phyloP scores from a whole-genome alignment of 2,888 invertebrate species.

The Caradrina clavipalpis region DNA sequence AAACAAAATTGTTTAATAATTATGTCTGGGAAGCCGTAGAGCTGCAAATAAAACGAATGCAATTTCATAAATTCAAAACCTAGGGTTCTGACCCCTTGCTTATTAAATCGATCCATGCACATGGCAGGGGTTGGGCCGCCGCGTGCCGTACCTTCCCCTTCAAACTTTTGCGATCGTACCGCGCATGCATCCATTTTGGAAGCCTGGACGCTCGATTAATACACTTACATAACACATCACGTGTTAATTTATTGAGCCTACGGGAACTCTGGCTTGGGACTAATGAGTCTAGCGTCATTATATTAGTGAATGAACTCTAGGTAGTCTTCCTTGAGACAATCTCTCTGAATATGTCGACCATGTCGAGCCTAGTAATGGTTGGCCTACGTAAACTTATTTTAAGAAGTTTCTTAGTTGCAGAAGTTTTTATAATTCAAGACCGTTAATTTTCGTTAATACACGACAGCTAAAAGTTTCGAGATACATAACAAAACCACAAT shows the following conservation, averaged over 20 bases:
- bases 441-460: too few relatives aligned
- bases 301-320: too few relatives aligned
- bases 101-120: slow-evolving; percentile 10
- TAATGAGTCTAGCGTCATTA: background rate
- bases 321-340: background rate
- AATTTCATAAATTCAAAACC: background rate
- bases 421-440: background rate
- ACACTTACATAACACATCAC: background rate
- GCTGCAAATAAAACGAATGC: background rate
- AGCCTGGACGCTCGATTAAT: slow-evolving; percentile 6
- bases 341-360: background rate
- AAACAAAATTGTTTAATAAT: background rate
- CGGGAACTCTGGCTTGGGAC: background rate
- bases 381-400: background rate
- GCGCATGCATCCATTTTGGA: slow-evolving; percentile 45
- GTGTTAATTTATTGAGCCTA: slow-evolving; percentile 35
- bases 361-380: background rate
- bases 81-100: background rate
- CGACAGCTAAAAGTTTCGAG: background rate
- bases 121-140: background rate
- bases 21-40: background rate
- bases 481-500: background rate
- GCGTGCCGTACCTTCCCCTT: background rate
- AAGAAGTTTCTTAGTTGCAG: background rate
- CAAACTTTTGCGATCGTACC: slow-evolving; percentile 18